phyloP scores from a whole-genome alignment of 2,797 vertebrate genomes.

The Rhadinocentrus ornatus region DNA sequence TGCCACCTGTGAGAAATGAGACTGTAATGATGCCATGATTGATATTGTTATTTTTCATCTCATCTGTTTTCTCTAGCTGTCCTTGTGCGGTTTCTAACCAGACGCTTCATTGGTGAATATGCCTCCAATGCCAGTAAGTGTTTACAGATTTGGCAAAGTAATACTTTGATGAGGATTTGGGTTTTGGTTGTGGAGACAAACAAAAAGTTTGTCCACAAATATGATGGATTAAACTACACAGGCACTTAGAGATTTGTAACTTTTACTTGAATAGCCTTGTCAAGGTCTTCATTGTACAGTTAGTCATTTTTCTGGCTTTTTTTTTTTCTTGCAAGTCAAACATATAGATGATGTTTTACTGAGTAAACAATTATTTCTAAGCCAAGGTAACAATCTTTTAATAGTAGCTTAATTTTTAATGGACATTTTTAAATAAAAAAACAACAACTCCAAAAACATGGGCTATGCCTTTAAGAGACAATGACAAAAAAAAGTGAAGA shows the following conservation, averaged over 20 bases:
- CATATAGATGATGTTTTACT: background rate
- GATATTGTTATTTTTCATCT: slow-evolving; percentile 30
- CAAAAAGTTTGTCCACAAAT: background rate
- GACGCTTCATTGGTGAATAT: slow-evolving; percentile 81
- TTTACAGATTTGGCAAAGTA: slow-evolving; percentile 32
- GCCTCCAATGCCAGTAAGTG: slow-evolving; percentile 79
- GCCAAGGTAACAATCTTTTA: background rate
- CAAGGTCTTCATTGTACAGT: background rate
- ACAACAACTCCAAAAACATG: too few species aligned
- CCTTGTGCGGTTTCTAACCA: slow-evolving; percentile 80
- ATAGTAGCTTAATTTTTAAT: background rate
- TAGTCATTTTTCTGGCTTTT: background rate
- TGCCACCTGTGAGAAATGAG: slow-evolving; percentile 49
- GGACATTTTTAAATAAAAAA: background rate
- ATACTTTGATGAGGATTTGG: background rate
- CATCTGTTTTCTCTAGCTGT: slow-evolving; percentile 63
- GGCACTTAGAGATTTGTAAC: background rate
- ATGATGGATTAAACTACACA: background rate
- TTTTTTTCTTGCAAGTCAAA: too few species aligned
- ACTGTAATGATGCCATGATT: slow-evolving; percentile 43
- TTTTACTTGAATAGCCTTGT: background rate
- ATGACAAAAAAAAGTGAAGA: slow-evolving; percentile 7
- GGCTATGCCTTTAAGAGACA: background rate
- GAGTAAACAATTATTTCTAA: background rate
- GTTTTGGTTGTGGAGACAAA: background rate